Evolutionary conservation across 2,113 vertebrate genomes (phyloP).

Genomic region (Chionodraco myersi): DNA sequence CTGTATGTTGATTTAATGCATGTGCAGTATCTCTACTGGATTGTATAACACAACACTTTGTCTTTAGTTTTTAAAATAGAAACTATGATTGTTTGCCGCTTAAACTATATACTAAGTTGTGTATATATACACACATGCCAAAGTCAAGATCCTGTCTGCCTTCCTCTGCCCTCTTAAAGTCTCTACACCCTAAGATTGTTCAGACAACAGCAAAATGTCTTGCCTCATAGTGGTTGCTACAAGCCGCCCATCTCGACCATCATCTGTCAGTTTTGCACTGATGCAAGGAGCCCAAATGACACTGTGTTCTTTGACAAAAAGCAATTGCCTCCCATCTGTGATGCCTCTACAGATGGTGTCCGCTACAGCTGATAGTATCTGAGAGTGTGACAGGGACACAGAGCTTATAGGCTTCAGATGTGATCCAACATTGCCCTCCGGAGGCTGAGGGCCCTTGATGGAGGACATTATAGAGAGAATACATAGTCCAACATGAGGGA

Average conservation of each 20-base stretch:
- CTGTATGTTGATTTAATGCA: slow-evolving; percentile 6
- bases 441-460: neutral
- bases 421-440: slow-evolving; percentile 18
- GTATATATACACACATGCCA: neutral
- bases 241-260: neutral
- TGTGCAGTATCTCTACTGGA: slow-evolving; percentile 8
- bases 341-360: slow-evolving; percentile 19
- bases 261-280: neutral
- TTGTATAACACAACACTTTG: slow-evolving; percentile 13
- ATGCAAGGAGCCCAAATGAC: slow-evolving; percentile 5
- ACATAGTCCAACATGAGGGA: neutral
- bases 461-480: slow-evolving; percentile 9
- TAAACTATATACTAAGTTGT: neutral
- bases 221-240: neutral
- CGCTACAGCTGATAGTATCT: slow-evolving; percentile 10
- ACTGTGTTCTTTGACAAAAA: slow-evolving; percentile 14
- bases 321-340: slow-evolving; percentile 2
- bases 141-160: neutral
- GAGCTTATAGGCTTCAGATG: slow-evolving; percentile 26
- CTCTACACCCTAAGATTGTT: neutral
- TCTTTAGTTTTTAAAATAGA: neutral
- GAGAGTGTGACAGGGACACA: slow-evolving; percentile 16
- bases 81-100: neutral
- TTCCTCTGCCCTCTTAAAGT: too few species aligned
- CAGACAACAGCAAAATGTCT: slow-evolving; percentile 29